These are phyloP conservation scores for Lucilia sericata DNA, from an alignment of 1,140 invertebrate species.

Conservation along the genomic window DNA sequence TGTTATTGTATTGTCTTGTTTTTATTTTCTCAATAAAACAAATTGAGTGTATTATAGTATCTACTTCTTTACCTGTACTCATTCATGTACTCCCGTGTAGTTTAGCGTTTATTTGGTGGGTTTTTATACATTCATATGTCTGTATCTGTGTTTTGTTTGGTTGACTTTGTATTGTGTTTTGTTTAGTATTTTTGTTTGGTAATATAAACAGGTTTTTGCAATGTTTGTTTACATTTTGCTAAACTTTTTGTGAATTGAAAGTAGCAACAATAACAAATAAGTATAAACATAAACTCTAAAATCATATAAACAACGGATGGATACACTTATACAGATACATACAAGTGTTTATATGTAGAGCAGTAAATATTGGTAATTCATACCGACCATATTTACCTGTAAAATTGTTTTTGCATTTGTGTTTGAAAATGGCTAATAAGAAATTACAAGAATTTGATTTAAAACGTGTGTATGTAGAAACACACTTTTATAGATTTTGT, in stretches of 20 bases:
- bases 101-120: too few species aligned
- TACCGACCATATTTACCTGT: not conserved
- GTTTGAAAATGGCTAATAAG: not conserved
- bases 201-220: constrained; percentile 14
- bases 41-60: too few species aligned
- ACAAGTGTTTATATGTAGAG: not conserved
- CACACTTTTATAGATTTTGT: not conserved
- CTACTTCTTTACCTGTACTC: too few species aligned
- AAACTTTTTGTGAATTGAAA: not conserved
- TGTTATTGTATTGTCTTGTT: too few species aligned
- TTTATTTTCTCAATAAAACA: too few species aligned
- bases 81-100: too few species aligned
- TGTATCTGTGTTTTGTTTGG: not conserved
- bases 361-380: not conserved
- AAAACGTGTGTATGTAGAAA: not conserved
- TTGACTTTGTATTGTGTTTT: constrained; percentile 6
- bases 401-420: not conserved
- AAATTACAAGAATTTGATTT: not conserved
- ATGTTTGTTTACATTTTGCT: constrained; percentile 17
- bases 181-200: not conserved
- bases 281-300: not conserved
- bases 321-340: not conserved
- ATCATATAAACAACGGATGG: not conserved
- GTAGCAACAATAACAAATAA: not conserved
- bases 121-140: too few species aligned